phyloP scores from a whole-genome alignment of 2,113 vertebrate genomes.

The human region GRCh38 chr12:115566501-115567000 shows the following conservation, averaged over 20 bases:
- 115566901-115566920: background rate
- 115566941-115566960: constrained; percentile 41
- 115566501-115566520: too few species aligned
- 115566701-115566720: background rate
- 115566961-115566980: background rate
- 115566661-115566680: background rate
- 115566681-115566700: background rate
- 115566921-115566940: background rate
- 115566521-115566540: background rate
- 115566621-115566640: background rate
- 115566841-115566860: constrained; percentile 39
- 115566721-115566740: constrained; percentile 3
- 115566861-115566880: background rate
- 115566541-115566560: background rate
- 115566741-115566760: constrained; percentile 30
- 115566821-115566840: constrained; percentile 43
- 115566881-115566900: background rate
- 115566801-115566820: background rate
- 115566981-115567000: background rate
- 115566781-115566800: background rate
- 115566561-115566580: background rate
- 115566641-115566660: background rate
- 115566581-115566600: background rate
- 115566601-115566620: background rate
- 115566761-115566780: constrained; percentile 10